A percentile compares a stretch with the other conserved stretches of the same genome.
phyloP scores from a whole-genome alignment of 2,113 vertebrate species.

The Acrocephalus arundinaceus region DNA sequence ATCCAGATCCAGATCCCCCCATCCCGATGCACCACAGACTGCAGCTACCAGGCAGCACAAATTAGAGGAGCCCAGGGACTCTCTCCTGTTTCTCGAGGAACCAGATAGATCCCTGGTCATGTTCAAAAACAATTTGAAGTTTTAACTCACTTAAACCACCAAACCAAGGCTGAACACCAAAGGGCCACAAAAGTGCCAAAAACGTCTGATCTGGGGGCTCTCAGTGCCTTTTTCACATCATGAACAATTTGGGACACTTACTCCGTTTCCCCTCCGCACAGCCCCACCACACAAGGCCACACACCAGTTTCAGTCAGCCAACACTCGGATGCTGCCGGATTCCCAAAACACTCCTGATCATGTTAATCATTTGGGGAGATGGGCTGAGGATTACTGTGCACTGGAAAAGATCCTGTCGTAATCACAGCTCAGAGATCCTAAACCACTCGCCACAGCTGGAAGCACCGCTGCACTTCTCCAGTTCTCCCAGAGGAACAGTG shows the following conservation, averaged over 20 bases:
- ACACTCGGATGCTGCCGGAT: background rate
- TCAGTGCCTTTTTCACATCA: background rate
- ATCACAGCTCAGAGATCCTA: background rate
- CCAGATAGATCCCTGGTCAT: fast-evolving
- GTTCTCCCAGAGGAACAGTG: background rate
- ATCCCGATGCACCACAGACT: fast-evolving
- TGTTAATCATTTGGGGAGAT: fast-evolving
- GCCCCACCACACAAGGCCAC: fast-evolving
- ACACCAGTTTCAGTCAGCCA: background rate
- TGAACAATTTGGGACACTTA: background rate
- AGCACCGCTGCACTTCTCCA: fast-evolving
- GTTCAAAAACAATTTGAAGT: background rate
- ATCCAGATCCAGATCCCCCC: background rate
- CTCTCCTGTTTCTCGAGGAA: background rate
- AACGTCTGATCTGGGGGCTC: too few relatives aligned
- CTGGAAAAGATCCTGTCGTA: background rate
- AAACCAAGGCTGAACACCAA: background rate
- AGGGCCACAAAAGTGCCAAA: fast-evolving
- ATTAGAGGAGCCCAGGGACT: background rate
- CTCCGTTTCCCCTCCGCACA: fast-evolving
- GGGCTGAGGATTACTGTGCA: background rate
- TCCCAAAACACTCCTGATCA: background rate
- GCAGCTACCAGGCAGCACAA: fast-evolving
- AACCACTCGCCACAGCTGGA: background rate
- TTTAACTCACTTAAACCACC: background rate